Percentiles rank a stretch among this genome's conserved stretches.
These are phyloP conservation scores for Synergus laeviventris DNA, from an alignment of 2,888 invertebrate genomes.

Conservation along the genomic window DNA sequence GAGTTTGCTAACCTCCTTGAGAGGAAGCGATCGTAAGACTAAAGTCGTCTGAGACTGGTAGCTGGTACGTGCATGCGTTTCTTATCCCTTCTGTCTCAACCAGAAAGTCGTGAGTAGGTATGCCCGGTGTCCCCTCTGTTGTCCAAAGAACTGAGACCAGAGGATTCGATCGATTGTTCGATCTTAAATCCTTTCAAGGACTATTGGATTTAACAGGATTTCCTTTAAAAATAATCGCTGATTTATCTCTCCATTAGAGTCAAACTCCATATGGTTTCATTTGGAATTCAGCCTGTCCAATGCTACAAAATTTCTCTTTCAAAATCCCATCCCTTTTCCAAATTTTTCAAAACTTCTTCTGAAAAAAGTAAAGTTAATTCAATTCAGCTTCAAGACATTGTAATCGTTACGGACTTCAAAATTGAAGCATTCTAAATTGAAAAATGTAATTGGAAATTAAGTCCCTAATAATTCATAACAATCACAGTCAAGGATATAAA, in stretches of 20 bases:
- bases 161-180: constrained; percentile 27
- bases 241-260: background rate
- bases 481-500: background rate
- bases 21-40: constrained; percentile 73
- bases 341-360: too few relatives aligned
- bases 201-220: background rate
- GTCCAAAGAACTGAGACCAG: constrained; percentile 17
- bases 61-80: constrained; percentile 70
- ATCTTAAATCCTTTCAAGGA: constrained; percentile 21
- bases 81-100: constrained; percentile 68
- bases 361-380: too few relatives aligned
- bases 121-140: constrained; percentile 31
- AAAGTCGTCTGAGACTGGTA: constrained; percentile 68
- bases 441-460: background rate
- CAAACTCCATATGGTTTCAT: background rate
- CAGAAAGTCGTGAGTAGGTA: constrained; percentile 36
- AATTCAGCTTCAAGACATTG: too few relatives aligned
- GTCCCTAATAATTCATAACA: background rate
- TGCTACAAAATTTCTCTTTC: too few relatives aligned
- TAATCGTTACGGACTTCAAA: too few relatives aligned
- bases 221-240: background rate
- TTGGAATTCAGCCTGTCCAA: background rate
- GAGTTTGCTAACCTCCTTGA: constrained; percentile 61
- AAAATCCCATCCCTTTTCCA: too few relatives aligned
- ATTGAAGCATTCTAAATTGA: background rate